Percentiles rank a stretch among this genome's conserved stretches.
These are phyloP conservation scores for Papilio polyxenes DNA, from an alignment of 1,140 invertebrate species.

Conservation along the genomic window DNA sequence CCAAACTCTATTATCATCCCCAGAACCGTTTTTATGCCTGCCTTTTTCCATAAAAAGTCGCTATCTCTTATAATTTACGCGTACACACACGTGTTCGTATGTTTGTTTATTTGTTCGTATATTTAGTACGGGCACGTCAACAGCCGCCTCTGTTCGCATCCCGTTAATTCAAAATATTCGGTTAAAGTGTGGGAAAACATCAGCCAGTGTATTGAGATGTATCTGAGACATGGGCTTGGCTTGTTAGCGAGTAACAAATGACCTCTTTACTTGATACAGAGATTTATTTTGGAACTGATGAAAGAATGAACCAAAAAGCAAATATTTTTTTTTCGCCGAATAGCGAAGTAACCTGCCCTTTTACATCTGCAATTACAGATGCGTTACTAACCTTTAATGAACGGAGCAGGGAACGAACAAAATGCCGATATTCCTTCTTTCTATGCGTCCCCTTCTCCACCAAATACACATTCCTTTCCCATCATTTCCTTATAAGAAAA, in stretches of 20 bases:
- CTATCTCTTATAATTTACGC: neutral
- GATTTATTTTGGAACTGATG: neutral
- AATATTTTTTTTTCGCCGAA: too few species aligned
- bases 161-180: slow-evolving; percentile 45
- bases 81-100: slow-evolving; percentile 27
- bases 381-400: too few species aligned
- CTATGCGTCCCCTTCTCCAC: too few species aligned
- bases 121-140: slow-evolving; percentile 44
- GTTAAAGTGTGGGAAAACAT: slow-evolving; percentile 44
- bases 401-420: too few species aligned
- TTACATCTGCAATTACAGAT: too few species aligned
- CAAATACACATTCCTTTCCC: too few species aligned
- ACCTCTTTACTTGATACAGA: neutral
- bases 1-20: neutral
- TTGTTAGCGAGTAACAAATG: slow-evolving; percentile 1
- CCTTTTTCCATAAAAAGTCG: neutral
- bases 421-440: too few species aligned
- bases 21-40: neutral
- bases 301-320: neutral
- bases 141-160: slow-evolving; percentile 38
- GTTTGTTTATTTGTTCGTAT: slow-evolving; percentile 41
- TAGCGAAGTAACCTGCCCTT: too few species aligned
- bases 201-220: slow-evolving; percentile 12
- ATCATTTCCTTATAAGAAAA: too few species aligned
- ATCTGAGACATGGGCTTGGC: neutral